Conservation (phyloP, 2,113 vertebrate species). For the Calypte anna region DNA sequence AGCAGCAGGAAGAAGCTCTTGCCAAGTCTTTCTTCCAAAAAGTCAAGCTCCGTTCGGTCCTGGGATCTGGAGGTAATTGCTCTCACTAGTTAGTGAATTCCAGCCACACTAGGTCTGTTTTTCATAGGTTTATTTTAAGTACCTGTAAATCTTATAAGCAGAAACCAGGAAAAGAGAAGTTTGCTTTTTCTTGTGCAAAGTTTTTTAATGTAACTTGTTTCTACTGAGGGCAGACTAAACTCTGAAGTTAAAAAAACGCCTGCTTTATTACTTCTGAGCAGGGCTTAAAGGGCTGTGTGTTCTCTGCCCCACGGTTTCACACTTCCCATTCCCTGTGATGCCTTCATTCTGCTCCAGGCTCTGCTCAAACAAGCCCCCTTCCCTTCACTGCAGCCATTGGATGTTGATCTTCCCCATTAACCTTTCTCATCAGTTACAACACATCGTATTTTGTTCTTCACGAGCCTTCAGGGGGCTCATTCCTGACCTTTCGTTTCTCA, state of each 20-base stretch:
- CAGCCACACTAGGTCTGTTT: constrained; percentile 69
- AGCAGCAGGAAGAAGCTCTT: constrained; percentile 62
- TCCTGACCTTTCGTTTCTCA: constrained; percentile 56
- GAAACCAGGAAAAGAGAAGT: constrained; percentile 66
- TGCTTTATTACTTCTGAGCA: constrained; percentile 60
- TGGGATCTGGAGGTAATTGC: constrained; percentile 69
- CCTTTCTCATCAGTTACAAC: constrained; percentile 6
- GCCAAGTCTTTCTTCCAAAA: constrained; percentile 72
- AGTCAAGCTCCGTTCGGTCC: constrained; percentile 65
- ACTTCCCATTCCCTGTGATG: constrained; percentile 27
- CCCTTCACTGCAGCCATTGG: neutral
- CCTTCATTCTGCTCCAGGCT: neutral
- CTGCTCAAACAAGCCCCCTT: constrained; percentile 32
- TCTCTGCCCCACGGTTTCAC: constrained; percentile 49
- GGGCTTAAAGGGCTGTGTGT: constrained; percentile 5
- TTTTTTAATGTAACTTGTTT: constrained; percentile 61
- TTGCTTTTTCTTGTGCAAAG: constrained; percentile 64
- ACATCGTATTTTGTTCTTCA: neutral
- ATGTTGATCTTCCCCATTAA: constrained; percentile 30
- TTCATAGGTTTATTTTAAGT: constrained; percentile 79
- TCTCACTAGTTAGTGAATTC: constrained; percentile 73
- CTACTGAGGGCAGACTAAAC: constrained; percentile 68
- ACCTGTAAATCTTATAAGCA: constrained; percentile 78
- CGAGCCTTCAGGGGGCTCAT: constrained; percentile 18
- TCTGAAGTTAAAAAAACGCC: constrained; percentile 16